Base-by-base conservation (phyloP, 1,140 invertebrate genomes). In the Metopolophium dirhodum region DNA sequence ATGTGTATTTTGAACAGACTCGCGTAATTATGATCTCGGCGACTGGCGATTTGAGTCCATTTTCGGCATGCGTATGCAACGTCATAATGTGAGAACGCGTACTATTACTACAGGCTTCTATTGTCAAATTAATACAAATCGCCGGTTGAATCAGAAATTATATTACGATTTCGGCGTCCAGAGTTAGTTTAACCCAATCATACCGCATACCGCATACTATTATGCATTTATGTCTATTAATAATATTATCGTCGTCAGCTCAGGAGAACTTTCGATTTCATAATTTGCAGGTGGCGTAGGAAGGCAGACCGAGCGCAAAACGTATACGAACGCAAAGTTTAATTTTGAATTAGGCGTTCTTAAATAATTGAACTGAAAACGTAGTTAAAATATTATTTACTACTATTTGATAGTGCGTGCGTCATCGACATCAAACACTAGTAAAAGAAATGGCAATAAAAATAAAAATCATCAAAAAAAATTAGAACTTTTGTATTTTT, bases 91-190 rank as follows among this genome's bases (percentile, higher is more conserved):
- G 61, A 77, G 61, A 77, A n/a, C 61, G n/a, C 30, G 26, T 9
- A 14, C 18, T 68, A 68, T 77, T 6, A n/a, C n/a, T 77, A 77
- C 61, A 77, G 0, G 14, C 61, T 35, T 22, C 51, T 18, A 18
- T 61, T 30, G 30, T n/a, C 61, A 77, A 77, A 77, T n/a, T n/a
- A 77, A 77, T 77, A 77, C 61, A n/a, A 77, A 77, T 77, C 61
- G 61, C 61, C 61, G 4, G 61, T 77, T 77, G 30, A n/a, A 18
- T 77, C 30, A 77, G 61, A 77, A 77, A n/a, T 30, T 30, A 68
- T 68, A 68, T 68, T 77, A n/a, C 30, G 11, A n/a, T 68, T n/a
- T n/a, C 30, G 14, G 30, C 30, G 61, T 77, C 6, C 30, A 77
- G 61, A 77, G n/a, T 77, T 2, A 41, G 47, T 61, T 18, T n/a